Evolutionary conservation across 2,797 vertebrate genomes (phyloP), one percentile per base, ranked within the genome.

Genomic region (Tinamus major): DNA sequence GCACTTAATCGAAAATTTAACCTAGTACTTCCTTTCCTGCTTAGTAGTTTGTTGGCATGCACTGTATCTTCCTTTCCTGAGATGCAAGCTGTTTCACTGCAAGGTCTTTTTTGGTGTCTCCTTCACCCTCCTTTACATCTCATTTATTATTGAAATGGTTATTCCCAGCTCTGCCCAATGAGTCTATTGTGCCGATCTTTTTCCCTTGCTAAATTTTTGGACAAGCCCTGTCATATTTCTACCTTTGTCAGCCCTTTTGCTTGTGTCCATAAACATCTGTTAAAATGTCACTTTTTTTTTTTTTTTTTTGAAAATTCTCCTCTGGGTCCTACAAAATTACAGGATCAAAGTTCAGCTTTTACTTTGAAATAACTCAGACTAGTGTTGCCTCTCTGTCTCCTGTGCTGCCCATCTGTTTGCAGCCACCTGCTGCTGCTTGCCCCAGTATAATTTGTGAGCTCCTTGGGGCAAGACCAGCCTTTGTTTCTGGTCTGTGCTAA

Each of bases 91-190:
- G 55, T 61, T 89, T 87, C 77, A n/a, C 55, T 63, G 70, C 11
- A 42, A 48, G 70, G 63, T 51, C n/a, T 44, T 63, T 92, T 61
- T 44, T 55, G 33, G 15, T 59, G 31, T 69, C 55, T 84, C 61
- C 70, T 92, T 95, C n/a, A 11, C 44, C 31, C 49, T 87, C 44
- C 44, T 91, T 92, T 93, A 33, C 90, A 88, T 79, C 56, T 84
- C 74, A 51, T 83, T 8, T n/a, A 20, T 88, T 86, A 76, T 23
- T 77, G 67, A 44, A 93, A 61, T 0, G 2, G 13, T 84, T 79
- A 37, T 53, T 91, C 39, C 68, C 46, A 80, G 44, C 44, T 81
- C 35, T 81, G 16, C 59, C 53, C 48, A 63, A 7, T 56, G n/a
- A 61, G 62, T 63, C 72, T 10, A 2, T 21, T 63, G 29, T 41